Percentiles rank a stretch among this genome's conserved stretches.
These are phyloP conservation scores for Drosophila lini DNA, from an alignment of 1,140 invertebrate species.

Conservation along the genomic window DNA sequence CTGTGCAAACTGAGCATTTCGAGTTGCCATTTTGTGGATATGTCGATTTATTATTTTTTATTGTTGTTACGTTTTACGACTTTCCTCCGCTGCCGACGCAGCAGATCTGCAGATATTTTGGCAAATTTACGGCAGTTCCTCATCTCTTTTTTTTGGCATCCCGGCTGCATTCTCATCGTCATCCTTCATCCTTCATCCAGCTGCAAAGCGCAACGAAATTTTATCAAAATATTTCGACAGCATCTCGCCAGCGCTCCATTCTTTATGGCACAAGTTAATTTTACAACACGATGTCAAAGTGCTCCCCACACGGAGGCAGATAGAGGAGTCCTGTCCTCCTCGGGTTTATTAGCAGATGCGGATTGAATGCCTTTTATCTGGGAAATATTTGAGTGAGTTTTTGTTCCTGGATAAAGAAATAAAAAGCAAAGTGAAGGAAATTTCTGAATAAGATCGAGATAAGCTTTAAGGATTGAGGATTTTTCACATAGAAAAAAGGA, in stretches of 20 bases:
- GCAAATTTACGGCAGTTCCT: slow-evolving; percentile 54
- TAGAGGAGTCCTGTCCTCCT: slow-evolving; percentile 6
- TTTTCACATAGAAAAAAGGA: neutral
- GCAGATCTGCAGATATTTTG: slow-evolving; percentile 61
- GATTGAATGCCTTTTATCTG: slow-evolving; percentile 33
- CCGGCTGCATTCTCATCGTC: slow-evolving; percentile 17
- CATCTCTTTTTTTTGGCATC: slow-evolving; percentile 51
- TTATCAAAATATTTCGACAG: slow-evolving; percentile 63
- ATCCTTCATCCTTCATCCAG: slow-evolving; percentile 17
- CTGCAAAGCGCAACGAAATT: slow-evolving; percentile 45
- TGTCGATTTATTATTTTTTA: slow-evolving; percentile 84
- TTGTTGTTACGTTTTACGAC: slow-evolving; percentile 84
- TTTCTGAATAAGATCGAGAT: too few relatives aligned
- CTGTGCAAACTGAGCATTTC: slow-evolving; percentile 68
- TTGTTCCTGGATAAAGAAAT: slow-evolving; percentile 6
- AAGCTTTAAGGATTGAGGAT: neutral
- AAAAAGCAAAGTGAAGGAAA: neutral
- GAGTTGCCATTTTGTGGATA: slow-evolving; percentile 78
- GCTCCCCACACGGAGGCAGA: slow-evolving; percentile 11
- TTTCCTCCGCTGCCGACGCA: slow-evolving; percentile 41
- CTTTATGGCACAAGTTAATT: slow-evolving; percentile 73
- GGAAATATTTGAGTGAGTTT: slow-evolving; percentile 6
- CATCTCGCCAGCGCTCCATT: slow-evolving; percentile 27
- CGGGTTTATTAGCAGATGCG: slow-evolving; percentile 34
- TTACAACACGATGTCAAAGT: slow-evolving; percentile 59